Evolutionary conservation across 1,140 invertebrate species (phyloP).

Genomic region (Nasonia giraulti): DNA sequence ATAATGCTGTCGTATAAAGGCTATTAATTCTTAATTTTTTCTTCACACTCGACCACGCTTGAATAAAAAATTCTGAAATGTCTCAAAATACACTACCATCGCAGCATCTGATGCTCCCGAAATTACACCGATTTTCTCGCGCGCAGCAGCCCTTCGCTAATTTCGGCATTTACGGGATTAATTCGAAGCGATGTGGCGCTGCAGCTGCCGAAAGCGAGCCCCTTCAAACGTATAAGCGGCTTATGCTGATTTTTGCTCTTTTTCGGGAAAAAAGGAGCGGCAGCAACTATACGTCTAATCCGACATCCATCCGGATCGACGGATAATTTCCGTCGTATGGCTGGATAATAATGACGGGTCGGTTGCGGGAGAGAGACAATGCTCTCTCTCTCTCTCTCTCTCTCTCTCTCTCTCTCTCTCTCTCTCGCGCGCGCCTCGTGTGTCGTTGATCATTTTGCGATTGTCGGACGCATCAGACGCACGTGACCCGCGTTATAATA

Average conservation of each 20-base stretch:
- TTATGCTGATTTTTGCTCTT: slow-evolving; percentile 68
- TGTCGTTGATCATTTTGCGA: background rate
- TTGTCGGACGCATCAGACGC: background rate
- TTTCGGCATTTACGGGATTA: slow-evolving; percentile 68
- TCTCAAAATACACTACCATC: too few species aligned
- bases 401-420: too few species aligned
- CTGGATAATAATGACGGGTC: slow-evolving; percentile 24
- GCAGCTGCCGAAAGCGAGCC: slow-evolving; percentile 57
- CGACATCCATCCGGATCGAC: slow-evolving; percentile 17
- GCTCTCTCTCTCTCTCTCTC: too few species aligned
- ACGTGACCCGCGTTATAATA: too few species aligned
- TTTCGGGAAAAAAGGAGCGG: slow-evolving; percentile 54
- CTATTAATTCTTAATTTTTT: too few species aligned
- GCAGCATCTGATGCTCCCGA: too few species aligned
- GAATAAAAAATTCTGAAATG: too few species aligned
- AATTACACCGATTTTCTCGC: too few species aligned
- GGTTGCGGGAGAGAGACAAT: background rate
- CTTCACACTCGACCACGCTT: too few species aligned
- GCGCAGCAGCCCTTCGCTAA: too few species aligned
- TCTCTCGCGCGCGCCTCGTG: background rate
- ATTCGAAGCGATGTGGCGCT: slow-evolving; percentile 57
- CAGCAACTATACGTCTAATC: background rate
- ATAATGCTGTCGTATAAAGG: too few species aligned
- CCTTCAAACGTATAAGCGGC: slow-evolving; percentile 58
- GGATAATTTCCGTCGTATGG: slow-evolving; percentile 49